phyloP scores from a whole-genome alignment of 2,888 invertebrate genomes.

The Nysson spinosus region DNA sequence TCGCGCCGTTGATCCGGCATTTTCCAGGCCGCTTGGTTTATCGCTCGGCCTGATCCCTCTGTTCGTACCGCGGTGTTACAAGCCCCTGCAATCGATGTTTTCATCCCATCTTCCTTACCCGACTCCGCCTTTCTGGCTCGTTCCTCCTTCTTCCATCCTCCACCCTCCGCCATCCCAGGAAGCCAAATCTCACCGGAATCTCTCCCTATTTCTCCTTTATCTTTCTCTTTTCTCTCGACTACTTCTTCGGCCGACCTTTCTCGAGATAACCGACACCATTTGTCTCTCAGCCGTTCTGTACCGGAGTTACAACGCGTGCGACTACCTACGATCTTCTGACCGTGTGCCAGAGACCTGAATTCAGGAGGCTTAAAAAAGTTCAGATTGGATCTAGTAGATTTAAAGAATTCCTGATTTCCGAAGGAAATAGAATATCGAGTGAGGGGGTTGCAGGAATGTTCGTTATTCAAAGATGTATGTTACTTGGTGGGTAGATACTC shows the following conservation, averaged over 20 bases:
- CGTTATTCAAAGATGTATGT: too few species aligned
- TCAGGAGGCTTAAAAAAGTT: too few species aligned
- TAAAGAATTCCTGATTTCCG: too few species aligned
- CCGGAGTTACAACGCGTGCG: slow-evolving; percentile 47
- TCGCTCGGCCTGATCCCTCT: slow-evolving; percentile 69
- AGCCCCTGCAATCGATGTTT: slow-evolving; percentile 73
- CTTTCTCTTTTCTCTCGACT: slow-evolving; percentile 2
- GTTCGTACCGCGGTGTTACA: slow-evolving; percentile 74
- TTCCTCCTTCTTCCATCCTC: not conserved
- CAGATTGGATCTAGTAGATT: too few species aligned
- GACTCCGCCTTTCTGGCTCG: slow-evolving; percentile 17
- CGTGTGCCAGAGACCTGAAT: slow-evolving; percentile 42
- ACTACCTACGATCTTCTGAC: slow-evolving; percentile 46
- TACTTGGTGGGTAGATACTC: too few species aligned
- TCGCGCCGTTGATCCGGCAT: slow-evolving; percentile 73
- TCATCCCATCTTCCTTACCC: slow-evolving; percentile 65
- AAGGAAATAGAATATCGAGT: too few species aligned
- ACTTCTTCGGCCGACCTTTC: slow-evolving; percentile 22
- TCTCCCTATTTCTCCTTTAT: slow-evolving; percentile 41
- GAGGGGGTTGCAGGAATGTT: not conserved
- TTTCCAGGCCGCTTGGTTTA: slow-evolving; percentile 75
- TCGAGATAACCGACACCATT: slow-evolving; percentile 63
- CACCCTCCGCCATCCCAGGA: slow-evolving; percentile 7
- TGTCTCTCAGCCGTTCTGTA: slow-evolving; percentile 51
- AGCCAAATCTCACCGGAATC: not conserved